Evolutionary conservation across 2,113 vertebrate species (phyloP).

Genomic region (Petrocephalus zakoni): DNA sequence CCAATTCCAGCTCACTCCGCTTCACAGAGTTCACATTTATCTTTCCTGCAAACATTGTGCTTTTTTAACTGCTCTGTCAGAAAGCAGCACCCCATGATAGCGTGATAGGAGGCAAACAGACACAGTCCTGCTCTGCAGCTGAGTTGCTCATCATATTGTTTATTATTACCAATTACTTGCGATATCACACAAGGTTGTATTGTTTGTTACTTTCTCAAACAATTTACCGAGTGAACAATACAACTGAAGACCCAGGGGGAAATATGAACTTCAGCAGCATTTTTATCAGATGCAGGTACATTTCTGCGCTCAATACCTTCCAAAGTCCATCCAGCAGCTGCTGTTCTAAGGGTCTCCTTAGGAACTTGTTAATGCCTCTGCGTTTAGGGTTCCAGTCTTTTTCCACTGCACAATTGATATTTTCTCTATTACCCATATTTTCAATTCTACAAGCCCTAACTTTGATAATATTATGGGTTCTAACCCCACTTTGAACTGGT

Average conservation of each 20-base stretch:
- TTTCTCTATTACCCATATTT: background rate
- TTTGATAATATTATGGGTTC: background rate
- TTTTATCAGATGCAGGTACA: background rate
- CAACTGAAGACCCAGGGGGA: background rate
- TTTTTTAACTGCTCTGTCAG: constrained; percentile 33
- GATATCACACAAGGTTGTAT: background rate
- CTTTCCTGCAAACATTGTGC: constrained; percentile 7
- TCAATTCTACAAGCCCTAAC: background rate
- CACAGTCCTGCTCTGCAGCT: background rate
- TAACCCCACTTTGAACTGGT: background rate
- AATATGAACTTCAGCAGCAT: background rate
- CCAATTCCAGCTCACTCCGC: background rate
- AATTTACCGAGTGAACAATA: background rate
- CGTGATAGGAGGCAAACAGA: constrained; percentile 27
- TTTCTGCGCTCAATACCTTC: too few species aligned
- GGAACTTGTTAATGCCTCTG: background rate
- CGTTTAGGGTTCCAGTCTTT: background rate
- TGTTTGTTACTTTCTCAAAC: background rate
- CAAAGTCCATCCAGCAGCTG: constrained; percentile 17
- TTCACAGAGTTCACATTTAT: constrained; percentile 8
- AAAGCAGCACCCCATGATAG: constrained; percentile 21
- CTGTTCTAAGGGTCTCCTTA: background rate
- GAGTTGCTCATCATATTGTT: background rate
- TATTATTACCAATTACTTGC: background rate
- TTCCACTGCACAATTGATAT: background rate